Conservation (phyloP, 1,140 invertebrate genomes). For the Sitodiplosis mosellana region DNA sequence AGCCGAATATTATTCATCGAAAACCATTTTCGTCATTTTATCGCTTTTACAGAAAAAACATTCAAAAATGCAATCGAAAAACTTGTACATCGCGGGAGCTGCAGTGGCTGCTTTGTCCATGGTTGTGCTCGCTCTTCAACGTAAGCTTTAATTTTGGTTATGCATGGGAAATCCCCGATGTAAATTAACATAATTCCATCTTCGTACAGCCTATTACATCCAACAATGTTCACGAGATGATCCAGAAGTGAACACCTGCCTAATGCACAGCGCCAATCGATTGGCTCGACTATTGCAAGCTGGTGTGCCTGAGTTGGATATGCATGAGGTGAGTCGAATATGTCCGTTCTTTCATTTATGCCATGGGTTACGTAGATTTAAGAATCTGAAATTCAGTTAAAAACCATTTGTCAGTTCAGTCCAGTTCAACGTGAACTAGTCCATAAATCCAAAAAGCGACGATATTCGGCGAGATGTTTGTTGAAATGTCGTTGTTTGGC, state of each 20-base stretch:
- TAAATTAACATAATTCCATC: neutral
- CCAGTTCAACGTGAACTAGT: too few species aligned
- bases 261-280: conserved; percentile 41
- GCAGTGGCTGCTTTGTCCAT: neutral
- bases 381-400: too few species aligned
- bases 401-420: too few species aligned
- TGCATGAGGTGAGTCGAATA: too few species aligned
- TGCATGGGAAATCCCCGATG: neutral
- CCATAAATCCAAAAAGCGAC: too few species aligned
- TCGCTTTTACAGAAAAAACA: neutral
- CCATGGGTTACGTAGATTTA: too few species aligned
- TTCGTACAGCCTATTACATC: conserved; percentile 35
- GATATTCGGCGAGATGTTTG: too few species aligned
- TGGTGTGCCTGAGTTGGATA: too few species aligned
- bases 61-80: neutral
- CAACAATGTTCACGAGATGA: conserved; percentile 45
- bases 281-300: neutral
- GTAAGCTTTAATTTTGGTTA: neutral
- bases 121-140: neutral
- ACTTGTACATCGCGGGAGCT: neutral
- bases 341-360: too few species aligned
- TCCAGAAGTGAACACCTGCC: conserved; percentile 48
- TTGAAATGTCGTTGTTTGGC: too few species aligned
- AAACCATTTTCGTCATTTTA: too few species aligned
- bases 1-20: neutral